A percentile compares a stretch with the other conserved stretches of the same genome.
Conservation (phyloP, 2,888 invertebrate genomes). For the Glyphotaelius pellucidus region DNA sequence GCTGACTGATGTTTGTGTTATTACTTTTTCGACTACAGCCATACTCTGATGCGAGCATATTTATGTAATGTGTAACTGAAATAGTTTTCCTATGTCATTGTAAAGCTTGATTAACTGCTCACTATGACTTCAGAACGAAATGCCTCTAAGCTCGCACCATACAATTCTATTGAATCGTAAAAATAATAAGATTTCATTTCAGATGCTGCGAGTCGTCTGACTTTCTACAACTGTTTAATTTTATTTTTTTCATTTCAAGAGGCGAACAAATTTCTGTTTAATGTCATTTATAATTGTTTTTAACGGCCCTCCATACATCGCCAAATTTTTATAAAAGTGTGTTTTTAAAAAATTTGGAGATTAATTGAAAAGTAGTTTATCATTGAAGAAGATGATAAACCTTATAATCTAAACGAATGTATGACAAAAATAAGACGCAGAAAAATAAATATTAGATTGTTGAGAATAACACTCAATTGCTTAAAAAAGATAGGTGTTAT, state of each 20-base stretch:
- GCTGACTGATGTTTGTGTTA: slow-evolving; percentile 58
- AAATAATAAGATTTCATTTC: background rate
- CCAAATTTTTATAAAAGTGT: too few relatives aligned
- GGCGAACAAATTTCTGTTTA: background rate
- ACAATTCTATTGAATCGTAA: background rate
- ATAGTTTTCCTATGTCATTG: slow-evolving; percentile 44
- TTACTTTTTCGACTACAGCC: slow-evolving; percentile 47
- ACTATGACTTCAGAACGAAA: slow-evolving; percentile 4
- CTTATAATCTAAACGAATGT: too few relatives aligned
- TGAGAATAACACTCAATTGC: too few relatives aligned
- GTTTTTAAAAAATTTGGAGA: too few relatives aligned
- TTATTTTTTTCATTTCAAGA: background rate
- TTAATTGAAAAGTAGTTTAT: too few relatives aligned
- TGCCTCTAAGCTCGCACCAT: background rate
- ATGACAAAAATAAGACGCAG: too few relatives aligned
- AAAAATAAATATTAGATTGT: too few relatives aligned
- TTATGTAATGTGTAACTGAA: slow-evolving; percentile 46
- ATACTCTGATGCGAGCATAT: slow-evolving; percentile 39
- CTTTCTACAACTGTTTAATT: background rate
- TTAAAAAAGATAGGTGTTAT: too few relatives aligned
- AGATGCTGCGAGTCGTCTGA: background rate
- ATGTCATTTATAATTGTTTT: background rate
- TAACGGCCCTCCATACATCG: too few relatives aligned
- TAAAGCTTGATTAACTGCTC: slow-evolving; percentile 41
- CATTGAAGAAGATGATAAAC: too few relatives aligned